phyloP scores from a whole-genome alignment of 2,888 invertebrate genomes.

The Ischnus inquisitorius region DNA sequence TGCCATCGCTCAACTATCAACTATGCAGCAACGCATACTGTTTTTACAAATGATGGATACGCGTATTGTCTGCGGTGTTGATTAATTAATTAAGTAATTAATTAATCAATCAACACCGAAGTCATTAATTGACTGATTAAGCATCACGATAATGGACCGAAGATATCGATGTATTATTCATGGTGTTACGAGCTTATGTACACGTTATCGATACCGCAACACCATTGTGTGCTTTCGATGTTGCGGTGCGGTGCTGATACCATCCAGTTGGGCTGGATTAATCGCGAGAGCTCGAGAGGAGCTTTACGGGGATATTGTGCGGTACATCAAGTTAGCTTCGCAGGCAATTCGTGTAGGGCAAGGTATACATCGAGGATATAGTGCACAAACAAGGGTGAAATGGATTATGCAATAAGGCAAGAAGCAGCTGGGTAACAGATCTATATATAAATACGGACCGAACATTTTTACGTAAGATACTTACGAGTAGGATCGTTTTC shows the following conservation, averaged over 20 bases:
- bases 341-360: slow-evolving; percentile 34
- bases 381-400: slow-evolving; percentile 28
- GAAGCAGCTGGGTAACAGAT: slow-evolving; percentile 57
- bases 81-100: neutral
- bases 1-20: slow-evolving; percentile 10
- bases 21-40: neutral
- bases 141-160: neutral
- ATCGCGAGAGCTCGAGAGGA: slow-evolving; percentile 24
- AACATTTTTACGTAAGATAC: slow-evolving; percentile 81
- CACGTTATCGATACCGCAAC: neutral
- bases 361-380: slow-evolving; percentile 10
- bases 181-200: neutral
- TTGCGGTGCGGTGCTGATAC: slow-evolving; percentile 7
- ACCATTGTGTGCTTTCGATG: neutral
- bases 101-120: neutral
- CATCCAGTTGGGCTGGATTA: slow-evolving; percentile 29
- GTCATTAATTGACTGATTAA: too few species aligned
- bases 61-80: neutral
- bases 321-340: slow-evolving; percentile 50
- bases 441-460: slow-evolving; percentile 50
- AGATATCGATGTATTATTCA: slow-evolving; percentile 7
- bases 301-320: slow-evolving; percentile 38
- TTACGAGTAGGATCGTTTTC: slow-evolving; percentile 87
- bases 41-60: neutral
- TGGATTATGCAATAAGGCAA: slow-evolving; percentile 47